These are phyloP conservation scores for Menidia menidia DNA, from an alignment of 2,797 vertebrate genomes.

Conservation along the genomic window DNA sequence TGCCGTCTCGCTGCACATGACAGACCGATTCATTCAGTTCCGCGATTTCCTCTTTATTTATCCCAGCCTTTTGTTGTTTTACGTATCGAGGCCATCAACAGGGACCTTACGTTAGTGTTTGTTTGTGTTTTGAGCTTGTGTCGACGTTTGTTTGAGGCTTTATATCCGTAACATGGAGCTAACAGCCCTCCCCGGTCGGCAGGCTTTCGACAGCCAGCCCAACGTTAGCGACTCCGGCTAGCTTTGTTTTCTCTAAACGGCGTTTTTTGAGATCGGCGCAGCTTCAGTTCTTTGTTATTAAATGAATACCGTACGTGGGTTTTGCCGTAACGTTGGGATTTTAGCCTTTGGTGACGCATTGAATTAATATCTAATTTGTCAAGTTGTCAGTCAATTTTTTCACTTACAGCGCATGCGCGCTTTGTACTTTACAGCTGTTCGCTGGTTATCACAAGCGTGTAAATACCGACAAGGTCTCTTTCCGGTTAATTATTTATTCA, in stretches of 20 bases:
- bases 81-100: fast-evolving
- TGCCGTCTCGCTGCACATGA: constrained; percentile 71
- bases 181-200: constrained; percentile 48
- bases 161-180: constrained; percentile 26
- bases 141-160: constrained; percentile 3
- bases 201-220: constrained; percentile 37
- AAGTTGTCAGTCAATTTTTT: constrained; percentile 39
- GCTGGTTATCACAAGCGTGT: background rate
- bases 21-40: constrained; percentile 47
- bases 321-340: background rate
- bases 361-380: constrained; percentile 39
- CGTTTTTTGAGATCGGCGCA: background rate
- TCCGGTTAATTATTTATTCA: background rate
- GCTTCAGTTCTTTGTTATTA: background rate
- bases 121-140: background rate
- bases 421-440: background rate
- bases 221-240: constrained; percentile 18
- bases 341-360: constrained; percentile 22
- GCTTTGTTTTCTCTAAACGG: background rate
- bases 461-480: background rate
- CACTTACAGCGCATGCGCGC: constrained; percentile 44
- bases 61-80: background rate
- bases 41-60: background rate
- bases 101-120: fast-evolving
- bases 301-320: background rate